These are phyloP conservation scores for Heliocidaris erythrogramma DNA, from an alignment of 35 echinoderm and acorn worm species.

Conservation along the genomic window DNA sequence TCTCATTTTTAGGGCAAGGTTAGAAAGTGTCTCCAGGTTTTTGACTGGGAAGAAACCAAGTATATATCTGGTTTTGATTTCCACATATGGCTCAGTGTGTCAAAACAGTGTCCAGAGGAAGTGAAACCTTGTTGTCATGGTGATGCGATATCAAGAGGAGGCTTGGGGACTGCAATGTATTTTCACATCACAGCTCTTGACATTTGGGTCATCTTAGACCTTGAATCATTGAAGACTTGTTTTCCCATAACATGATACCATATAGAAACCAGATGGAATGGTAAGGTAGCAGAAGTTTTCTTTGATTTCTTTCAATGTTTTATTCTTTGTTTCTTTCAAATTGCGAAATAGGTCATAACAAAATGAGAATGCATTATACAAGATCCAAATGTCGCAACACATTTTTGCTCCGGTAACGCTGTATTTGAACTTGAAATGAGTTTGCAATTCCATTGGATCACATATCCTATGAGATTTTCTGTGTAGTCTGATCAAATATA, in stretches of 20 bases:
- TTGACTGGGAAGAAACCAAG: not conserved
- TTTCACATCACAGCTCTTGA: not conserved
- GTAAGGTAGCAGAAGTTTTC: not conserved
- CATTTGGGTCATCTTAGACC: not conserved
- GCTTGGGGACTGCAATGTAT: not conserved
- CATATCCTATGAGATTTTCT: not conserved
- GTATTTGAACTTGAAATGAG: not conserved
- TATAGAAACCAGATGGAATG: not conserved
- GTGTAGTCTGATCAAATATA: not conserved
- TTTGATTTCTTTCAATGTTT: not conserved
- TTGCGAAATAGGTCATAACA: not conserved
- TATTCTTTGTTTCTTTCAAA: not conserved
- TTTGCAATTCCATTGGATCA: not conserved
- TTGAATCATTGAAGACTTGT: not conserved
- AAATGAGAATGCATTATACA: not conserved
- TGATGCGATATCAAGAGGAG: not conserved
- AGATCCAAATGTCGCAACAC: not conserved
- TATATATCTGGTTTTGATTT: not conserved
- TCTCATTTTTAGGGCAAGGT: not conserved
- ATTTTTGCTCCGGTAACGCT: not conserved
- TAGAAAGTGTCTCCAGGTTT: not conserved
- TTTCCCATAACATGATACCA: slow-evolving; percentile 5
- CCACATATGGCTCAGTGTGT: not conserved
- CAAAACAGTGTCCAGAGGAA: not conserved
- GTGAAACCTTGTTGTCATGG: slow-evolving; percentile 8